Evolutionary conservation across 2,113 vertebrate genomes (phyloP).

Genomic region (Nannobrachium achirus): DNA sequence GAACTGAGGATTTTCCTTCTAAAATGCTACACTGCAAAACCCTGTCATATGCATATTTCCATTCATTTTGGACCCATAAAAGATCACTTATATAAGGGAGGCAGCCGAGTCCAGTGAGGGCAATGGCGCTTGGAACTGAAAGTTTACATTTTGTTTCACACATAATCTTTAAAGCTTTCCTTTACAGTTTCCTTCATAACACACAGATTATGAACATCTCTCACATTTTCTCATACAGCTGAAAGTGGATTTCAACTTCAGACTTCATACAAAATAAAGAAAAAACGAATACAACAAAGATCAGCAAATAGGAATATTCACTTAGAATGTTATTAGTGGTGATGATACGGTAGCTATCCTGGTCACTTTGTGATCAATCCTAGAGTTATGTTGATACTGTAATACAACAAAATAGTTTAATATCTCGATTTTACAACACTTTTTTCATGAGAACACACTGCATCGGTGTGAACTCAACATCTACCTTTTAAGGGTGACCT

Average conservation of each 20-base stretch:
- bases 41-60: slow-evolving; percentile 65
- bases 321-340: slow-evolving; percentile 55
- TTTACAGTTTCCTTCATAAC: slow-evolving; percentile 57
- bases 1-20: slow-evolving; percentile 56
- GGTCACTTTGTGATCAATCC: slow-evolving; percentile 35
- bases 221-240: slow-evolving; percentile 45
- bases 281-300: slow-evolving; percentile 52
- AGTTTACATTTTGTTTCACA: slow-evolving; percentile 47
- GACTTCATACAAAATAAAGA: slow-evolving; percentile 20
- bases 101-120: slow-evolving; percentile 53
- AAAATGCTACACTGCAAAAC: slow-evolving; percentile 62
- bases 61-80: slow-evolving; percentile 54
- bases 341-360: slow-evolving; percentile 60
- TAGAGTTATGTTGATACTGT: slow-evolving; percentile 25
- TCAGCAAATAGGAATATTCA: slow-evolving; percentile 56
- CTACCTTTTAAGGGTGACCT: slow-evolving; percentile 55
- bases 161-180: slow-evolving; percentile 69
- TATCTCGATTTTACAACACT: slow-evolving; percentile 19
- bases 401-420: slow-evolving; percentile 59
- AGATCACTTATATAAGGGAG: slow-evolving; percentile 49
- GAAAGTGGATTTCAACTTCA: slow-evolving; percentile 33
- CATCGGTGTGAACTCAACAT: slow-evolving; percentile 49
- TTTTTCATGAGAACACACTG: slow-evolving; percentile 47
- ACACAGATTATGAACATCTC: slow-evolving; percentile 51
- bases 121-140: slow-evolving; percentile 62